Percentiles rank a stretch among this genome's conserved stretches.
These are phyloP conservation scores for Luperina nickerlii DNA, from an alignment of 2,888 invertebrate genomes.

Conservation along the genomic window DNA sequence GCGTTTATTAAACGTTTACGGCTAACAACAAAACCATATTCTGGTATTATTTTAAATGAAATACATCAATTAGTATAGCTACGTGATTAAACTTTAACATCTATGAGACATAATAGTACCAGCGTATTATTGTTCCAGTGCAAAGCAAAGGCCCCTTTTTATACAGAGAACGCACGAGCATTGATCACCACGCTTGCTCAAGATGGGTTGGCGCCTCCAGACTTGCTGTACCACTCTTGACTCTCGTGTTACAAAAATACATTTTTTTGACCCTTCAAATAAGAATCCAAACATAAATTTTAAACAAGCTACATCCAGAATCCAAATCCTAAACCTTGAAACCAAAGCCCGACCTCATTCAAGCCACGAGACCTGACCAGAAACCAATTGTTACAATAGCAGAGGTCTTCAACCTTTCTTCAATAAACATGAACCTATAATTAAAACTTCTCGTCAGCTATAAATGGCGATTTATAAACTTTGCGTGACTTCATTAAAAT, in stretches of 20 bases:
- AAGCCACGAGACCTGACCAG: constrained; percentile 41
- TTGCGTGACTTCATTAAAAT: constrained; percentile 68
- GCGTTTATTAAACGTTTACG: constrained; percentile 41
- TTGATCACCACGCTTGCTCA: background rate
- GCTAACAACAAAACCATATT: background rate
- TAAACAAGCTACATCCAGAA: background rate
- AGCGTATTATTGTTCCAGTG: background rate
- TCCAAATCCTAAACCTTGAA: constrained; percentile 33
- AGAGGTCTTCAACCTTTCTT: constrained; percentile 61
- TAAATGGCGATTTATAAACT: constrained; percentile 66
- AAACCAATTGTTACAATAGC: constrained; percentile 50
- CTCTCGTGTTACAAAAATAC: background rate
- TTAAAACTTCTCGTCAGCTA: constrained; percentile 62
- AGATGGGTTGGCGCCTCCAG: background rate
- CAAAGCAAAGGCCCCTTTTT: too few relatives aligned
- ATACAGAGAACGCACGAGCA: too few relatives aligned
- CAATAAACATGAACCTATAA: constrained; percentile 66
- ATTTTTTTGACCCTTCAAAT: background rate
- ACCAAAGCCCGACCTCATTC: constrained; percentile 11
- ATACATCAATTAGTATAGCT: background rate
- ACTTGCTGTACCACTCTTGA: too few relatives aligned
- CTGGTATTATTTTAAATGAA: background rate
- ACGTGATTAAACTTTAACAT: background rate
- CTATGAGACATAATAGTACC: too few relatives aligned
- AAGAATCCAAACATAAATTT: background rate